Evolutionary conservation across 2,797 vertebrate species (phyloP), one percentile per base, ranked within the genome.

Genomic region (Etheostoma nigrum): DNA sequence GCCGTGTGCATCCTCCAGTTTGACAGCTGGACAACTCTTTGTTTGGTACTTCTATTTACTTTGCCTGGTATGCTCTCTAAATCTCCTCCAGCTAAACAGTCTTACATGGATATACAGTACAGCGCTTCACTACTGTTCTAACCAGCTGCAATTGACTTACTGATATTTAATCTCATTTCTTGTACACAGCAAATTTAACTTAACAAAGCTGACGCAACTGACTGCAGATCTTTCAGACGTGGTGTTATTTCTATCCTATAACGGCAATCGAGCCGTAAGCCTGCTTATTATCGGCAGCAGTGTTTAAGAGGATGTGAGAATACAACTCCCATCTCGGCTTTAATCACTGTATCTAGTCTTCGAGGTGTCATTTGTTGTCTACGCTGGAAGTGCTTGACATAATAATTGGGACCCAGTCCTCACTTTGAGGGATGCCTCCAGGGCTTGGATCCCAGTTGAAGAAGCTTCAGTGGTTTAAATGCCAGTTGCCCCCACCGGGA

Each of bases 381-480:
- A 4, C 19, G 47, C 66, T 82, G 72, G 57, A 53, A 85, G 76
- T 74, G 72, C 83, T 77, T 74, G 84, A 89, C 74, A 14, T 62
- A 83, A 86, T 84, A 66, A 82, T 66, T 85, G 65, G 66, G 82
- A 66, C 65, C 73, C 55, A 10, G 74, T 72, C 70, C 67, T 76
- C 68, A 63, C 74, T 79, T 44, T 60, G 68, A 80, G 77, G 72
- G 48, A 13, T 1, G 70, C 54, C 83, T 57, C 44, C 16, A 2
- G 83, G 85, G 57, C 13, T 66, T 44, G 67, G 81, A 70, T 77
- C 72, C 60, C 68, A 27, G 36, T 76, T 9, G 48, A 70, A 72
- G 75, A 84, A 69, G 78, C 53, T n/a, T 81, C 44, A n/a, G 63
- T 12, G 10, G 49, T 74, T 88, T 87, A 76, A 89, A 89, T 75